phyloP scores from a whole-genome alignment of 2,113 vertebrate species.

The Rhinoderma darwinii region DNA sequence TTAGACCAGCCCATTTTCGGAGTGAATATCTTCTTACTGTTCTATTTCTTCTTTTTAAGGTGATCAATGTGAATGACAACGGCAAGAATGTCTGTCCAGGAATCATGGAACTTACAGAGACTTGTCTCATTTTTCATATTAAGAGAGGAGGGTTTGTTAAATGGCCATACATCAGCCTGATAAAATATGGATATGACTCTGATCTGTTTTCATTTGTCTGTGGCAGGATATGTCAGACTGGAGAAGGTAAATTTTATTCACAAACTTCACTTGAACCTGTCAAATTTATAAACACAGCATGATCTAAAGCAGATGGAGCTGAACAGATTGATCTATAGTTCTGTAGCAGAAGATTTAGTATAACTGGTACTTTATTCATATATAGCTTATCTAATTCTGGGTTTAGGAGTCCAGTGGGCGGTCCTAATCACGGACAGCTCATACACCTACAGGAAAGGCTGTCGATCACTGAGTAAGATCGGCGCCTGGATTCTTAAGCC shows the following conservation, averaged over 20 bases:
- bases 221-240: conserved; percentile 47
- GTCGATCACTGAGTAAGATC: too few species aligned
- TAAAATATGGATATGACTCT: conserved; percentile 44
- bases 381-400: too few species aligned
- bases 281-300: background rate
- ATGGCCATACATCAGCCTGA: conserved; percentile 42
- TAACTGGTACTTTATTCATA: too few species aligned
- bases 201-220: conserved; percentile 50
- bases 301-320: too few species aligned
- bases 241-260: conserved; percentile 39
- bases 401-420: too few species aligned
- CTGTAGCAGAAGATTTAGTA: too few species aligned
- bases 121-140: conserved; percentile 17
- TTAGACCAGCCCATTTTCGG: too few species aligned
- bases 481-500: too few species aligned
- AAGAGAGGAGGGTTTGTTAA: conserved; percentile 37
- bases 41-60: conserved; percentile 5
- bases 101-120: conserved; percentile 50
- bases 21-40: background rate
- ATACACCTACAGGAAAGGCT: too few species aligned
- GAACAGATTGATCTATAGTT: too few species aligned
- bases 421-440: too few species aligned
- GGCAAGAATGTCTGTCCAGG: conserved; percentile 49
- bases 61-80: conserved; percentile 45
- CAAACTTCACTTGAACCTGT: background rate